These are phyloP conservation scores for Trichacis sp. DNA, from an alignment of 2,888 invertebrate genomes.

Conservation along the genomic window DNA sequence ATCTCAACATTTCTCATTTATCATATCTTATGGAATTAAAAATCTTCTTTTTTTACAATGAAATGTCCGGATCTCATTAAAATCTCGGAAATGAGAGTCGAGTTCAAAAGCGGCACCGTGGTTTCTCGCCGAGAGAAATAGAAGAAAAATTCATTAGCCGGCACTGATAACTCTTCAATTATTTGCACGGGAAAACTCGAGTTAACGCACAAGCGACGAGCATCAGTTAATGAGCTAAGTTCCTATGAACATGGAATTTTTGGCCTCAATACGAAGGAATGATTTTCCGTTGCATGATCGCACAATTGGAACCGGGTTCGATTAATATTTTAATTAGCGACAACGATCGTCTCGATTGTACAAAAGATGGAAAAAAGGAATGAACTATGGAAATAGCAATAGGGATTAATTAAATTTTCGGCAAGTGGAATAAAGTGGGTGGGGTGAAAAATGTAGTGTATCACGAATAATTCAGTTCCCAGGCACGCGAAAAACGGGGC, in stretches of 20 bases:
- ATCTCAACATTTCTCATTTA: constrained; percentile 1
- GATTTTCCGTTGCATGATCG: background rate
- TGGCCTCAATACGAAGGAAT: background rate
- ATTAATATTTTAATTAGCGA: no score
- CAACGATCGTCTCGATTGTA: no score
- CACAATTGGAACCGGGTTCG: no score
- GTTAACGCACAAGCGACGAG: background rate
- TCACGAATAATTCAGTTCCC: background rate
- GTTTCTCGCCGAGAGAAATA: no score
- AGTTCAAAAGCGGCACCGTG: background rate
- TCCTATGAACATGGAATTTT: background rate
- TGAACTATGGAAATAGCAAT: no score
- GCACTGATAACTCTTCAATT: background rate
- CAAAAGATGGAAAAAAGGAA: no score
- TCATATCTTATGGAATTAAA: background rate
- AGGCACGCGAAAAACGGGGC: background rate
- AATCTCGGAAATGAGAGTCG: background rate
- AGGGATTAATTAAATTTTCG: no score
- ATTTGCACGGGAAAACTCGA: background rate
- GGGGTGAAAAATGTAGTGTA: no score
- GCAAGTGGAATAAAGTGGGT: no score
- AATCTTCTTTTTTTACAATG: no score
- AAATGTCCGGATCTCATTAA: background rate
- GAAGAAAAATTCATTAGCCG: background rate
- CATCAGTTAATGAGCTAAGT: background rate